phyloP scores from a whole-genome alignment of 1,140 invertebrate genomes.

The Eupristina koningsbergeri region DNA sequence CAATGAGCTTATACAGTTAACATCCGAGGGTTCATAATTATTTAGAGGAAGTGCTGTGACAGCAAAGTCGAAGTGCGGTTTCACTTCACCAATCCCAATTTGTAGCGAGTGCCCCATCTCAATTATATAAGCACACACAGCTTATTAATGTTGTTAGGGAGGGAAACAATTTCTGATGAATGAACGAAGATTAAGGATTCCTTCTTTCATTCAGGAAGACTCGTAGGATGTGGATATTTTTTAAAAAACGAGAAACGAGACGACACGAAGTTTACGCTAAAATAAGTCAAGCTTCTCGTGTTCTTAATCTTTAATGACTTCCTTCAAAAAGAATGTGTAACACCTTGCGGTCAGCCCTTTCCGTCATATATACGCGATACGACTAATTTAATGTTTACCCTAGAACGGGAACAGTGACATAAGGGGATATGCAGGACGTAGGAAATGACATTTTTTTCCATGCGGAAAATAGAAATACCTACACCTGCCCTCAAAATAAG shows the following conservation, averaged over 20 bases:
- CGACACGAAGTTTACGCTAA: neutral
- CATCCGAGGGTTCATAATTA: neutral
- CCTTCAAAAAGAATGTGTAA: slow-evolving; percentile 26
- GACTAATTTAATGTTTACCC: slow-evolving; percentile 46
- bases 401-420: neutral
- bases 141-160: neutral
- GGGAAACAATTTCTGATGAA: slow-evolving; percentile 40
- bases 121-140: neutral
- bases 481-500: slow-evolving; percentile 15
- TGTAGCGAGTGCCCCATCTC: neutral
- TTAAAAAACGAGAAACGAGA: slow-evolving; percentile 10
- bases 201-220: slow-evolving; percentile 28
- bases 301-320: slow-evolving; percentile 48
- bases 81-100: neutral
- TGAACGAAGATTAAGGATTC: slow-evolving; percentile 23
- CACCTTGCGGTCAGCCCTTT: slow-evolving; percentile 43
- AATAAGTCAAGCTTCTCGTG: neutral
- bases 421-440: slow-evolving; percentile 18
- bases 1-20: neutral
- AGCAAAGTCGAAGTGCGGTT: neutral
- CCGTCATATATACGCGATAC: slow-evolving; percentile 25
- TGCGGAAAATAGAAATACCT: neutral
- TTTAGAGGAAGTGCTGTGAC: neutral
- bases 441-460: slow-evolving; percentile 46
- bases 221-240: slow-evolving; percentile 12